Evolutionary conservation across 64 coral and sea anemone species (phyloP).

Genomic region (Platygyra sinensis): DNA sequence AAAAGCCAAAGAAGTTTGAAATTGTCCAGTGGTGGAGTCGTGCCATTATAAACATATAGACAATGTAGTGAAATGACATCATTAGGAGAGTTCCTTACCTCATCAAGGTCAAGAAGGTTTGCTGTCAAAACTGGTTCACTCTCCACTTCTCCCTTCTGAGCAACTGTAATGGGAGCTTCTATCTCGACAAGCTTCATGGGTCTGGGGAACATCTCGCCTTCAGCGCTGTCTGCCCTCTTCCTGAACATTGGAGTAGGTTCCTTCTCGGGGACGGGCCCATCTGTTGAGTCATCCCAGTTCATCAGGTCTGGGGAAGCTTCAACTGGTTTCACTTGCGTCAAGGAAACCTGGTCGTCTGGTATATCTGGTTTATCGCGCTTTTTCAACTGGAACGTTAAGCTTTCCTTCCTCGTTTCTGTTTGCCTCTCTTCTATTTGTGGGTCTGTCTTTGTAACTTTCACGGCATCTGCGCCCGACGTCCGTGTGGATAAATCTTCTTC

Average conservation of each 20-base stretch:
- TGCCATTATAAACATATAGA: too few species aligned
- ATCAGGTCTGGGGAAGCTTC: not conserved
- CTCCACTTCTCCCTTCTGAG: slow-evolving; percentile 32
- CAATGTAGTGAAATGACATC: not conserved
- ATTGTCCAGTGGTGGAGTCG: too few species aligned
- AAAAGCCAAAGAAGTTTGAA: too few species aligned
- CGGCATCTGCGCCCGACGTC: not conserved
- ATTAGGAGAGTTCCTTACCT: not conserved
- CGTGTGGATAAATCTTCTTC: not conserved
- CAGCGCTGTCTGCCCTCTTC: slow-evolving; percentile 19
- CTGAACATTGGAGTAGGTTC: not conserved
- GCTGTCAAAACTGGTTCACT: not conserved
- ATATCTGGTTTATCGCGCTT: not conserved
- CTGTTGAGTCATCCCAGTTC: slow-evolving; percentile 30
- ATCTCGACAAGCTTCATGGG: slow-evolving; percentile 8
- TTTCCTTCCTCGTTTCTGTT: slow-evolving; percentile 1
- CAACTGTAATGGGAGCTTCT: not conserved
- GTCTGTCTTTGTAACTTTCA: not conserved
- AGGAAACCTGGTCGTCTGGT: not conserved
- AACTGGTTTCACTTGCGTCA: slow-evolving; percentile 23
- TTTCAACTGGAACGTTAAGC: not conserved
- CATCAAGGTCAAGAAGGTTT: slow-evolving; percentile 8
- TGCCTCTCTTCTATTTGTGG: not conserved
- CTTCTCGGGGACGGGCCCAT: not conserved
- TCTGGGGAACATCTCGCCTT: slow-evolving; percentile 39